Evolutionary conservation across 2,797 vertebrate genomes (phyloP).

Genomic region (Otolemur crassicaudatus): DNA sequence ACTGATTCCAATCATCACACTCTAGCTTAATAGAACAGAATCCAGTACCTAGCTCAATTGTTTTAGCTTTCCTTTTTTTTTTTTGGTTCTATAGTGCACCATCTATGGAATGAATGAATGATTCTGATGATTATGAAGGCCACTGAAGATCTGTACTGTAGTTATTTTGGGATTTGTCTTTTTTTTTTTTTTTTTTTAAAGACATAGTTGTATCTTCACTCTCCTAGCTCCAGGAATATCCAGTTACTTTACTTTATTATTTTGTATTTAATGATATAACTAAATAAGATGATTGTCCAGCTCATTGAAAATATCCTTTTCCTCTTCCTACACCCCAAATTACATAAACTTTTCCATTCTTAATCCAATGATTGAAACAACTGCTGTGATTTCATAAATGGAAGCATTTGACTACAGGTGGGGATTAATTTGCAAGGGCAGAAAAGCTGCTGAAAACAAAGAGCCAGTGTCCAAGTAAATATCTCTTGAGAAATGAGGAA

Average conservation of each 20-base stretch:
- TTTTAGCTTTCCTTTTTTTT: constrained; percentile 35
- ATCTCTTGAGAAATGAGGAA: constrained; percentile 81
- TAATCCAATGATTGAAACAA: constrained; percentile 68
- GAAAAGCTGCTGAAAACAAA: constrained; percentile 75
- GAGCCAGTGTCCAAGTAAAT: constrained; percentile 75
- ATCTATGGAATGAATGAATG: constrained; percentile 22
- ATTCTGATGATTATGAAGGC: constrained; percentile 32
- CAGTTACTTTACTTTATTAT: constrained; percentile 56
- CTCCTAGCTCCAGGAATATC: background rate
- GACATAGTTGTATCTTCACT: background rate
- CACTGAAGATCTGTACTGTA: background rate
- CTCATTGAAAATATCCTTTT: constrained; percentile 56
- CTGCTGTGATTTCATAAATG: constrained; percentile 73
- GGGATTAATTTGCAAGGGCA: constrained; percentile 71
- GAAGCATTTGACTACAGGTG: constrained; percentile 79
- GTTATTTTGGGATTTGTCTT: background rate
- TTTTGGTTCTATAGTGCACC: background rate
- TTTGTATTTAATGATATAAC: constrained; percentile 57
- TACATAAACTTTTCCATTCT: constrained; percentile 74
- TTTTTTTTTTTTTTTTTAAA: background rate
- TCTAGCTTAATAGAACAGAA: constrained; percentile 27
- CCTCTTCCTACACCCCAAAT: constrained; percentile 52
- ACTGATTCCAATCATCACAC: constrained; percentile 26
- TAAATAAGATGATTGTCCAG: constrained; percentile 42
- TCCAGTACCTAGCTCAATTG: constrained; percentile 19